Conservation (phyloP, 2,113 vertebrate genomes). For the Tympanuchus pallidicinctus region DNA sequence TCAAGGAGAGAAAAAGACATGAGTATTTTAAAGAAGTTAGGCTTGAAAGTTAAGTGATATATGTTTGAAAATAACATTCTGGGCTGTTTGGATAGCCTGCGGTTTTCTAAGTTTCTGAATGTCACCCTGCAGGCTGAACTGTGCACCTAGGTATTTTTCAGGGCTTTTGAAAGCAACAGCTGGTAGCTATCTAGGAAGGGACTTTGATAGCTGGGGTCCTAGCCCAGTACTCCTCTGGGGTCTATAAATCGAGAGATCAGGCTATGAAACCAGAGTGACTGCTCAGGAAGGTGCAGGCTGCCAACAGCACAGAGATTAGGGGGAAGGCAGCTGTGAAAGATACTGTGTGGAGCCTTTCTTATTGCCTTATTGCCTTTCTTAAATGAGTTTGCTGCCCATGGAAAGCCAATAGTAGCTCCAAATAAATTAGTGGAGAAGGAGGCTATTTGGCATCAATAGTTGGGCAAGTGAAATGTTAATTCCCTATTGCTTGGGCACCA, state of each 20-base stretch:
- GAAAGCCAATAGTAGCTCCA: neutral
- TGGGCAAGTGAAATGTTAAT: neutral
- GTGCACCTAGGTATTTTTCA: neutral
- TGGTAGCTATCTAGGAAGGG: neutral
- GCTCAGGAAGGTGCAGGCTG: neutral
- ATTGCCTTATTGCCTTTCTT: neutral
- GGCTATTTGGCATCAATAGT: neutral
- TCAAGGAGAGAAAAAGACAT: constrained; percentile 22
- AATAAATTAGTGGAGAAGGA: neutral
- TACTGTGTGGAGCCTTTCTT: neutral
- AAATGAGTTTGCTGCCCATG: neutral
- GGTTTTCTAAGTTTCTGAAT: neutral
- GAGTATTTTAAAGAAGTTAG: neutral
- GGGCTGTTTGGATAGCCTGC: neutral
- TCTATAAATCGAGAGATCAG: neutral
- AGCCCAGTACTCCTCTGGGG: neutral
- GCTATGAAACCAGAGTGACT: neutral
- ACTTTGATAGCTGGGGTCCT: neutral
- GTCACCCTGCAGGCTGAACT: neutral
- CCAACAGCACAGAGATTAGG: neutral
- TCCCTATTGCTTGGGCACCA: neutral
- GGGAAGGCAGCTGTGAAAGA: neutral
- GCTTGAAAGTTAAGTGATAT: neutral
- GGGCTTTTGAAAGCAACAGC: neutral
- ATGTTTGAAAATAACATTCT: neutral